A percentile compares a stretch with the other conserved stretches of the same genome.
These are phyloP conservation scores for Scaptomyza tumidula DNA, from an alignment of 2,888 invertebrate genomes.

Conservation along the genomic window DNA sequence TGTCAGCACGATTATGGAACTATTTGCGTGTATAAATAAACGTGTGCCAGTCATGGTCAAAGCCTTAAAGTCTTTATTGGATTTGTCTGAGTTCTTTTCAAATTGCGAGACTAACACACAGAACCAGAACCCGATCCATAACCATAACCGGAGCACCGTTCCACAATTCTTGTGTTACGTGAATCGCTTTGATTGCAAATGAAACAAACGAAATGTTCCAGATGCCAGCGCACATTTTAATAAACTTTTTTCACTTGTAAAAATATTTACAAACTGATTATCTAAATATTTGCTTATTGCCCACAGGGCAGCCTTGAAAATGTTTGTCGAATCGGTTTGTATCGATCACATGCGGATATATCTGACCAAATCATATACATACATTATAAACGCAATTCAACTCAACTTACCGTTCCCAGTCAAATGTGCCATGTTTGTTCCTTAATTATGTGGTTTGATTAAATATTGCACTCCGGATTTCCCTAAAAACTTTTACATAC, in stretches of 20 bases:
- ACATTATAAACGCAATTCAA: background rate
- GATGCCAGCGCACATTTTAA: constrained; percentile 71
- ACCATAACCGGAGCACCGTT: constrained; percentile 19
- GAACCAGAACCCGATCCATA: constrained; percentile 5
- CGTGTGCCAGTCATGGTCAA: constrained; percentile 36
- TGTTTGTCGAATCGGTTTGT: constrained; percentile 24
- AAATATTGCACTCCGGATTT: background rate
- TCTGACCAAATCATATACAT: background rate
- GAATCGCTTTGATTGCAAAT: constrained; percentile 74
- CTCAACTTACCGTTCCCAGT: constrained; percentile 30
- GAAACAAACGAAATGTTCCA: constrained; percentile 78
- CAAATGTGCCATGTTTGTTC: constrained; percentile 22
- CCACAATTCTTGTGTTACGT: constrained; percentile 47
- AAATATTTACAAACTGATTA: constrained; percentile 75
- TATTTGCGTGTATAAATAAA: constrained; percentile 31
- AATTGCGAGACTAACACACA: constrained; percentile 18
- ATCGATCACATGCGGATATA: constrained; percentile 19
- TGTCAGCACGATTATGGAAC: constrained; percentile 29
- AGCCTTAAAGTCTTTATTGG: constrained; percentile 60
- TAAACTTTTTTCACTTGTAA: constrained; percentile 76
- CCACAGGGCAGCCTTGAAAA: constrained; percentile 33
- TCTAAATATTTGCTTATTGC: constrained; percentile 70
- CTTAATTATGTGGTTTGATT: background rate
- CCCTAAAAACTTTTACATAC: constrained; percentile 5
- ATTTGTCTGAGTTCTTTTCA: constrained; percentile 32